Evolutionary conservation across 2,888 invertebrate genomes (phyloP), one percentile per base, ranked within the genome.

Genomic region (Troides oblongomaculatus): DNA sequence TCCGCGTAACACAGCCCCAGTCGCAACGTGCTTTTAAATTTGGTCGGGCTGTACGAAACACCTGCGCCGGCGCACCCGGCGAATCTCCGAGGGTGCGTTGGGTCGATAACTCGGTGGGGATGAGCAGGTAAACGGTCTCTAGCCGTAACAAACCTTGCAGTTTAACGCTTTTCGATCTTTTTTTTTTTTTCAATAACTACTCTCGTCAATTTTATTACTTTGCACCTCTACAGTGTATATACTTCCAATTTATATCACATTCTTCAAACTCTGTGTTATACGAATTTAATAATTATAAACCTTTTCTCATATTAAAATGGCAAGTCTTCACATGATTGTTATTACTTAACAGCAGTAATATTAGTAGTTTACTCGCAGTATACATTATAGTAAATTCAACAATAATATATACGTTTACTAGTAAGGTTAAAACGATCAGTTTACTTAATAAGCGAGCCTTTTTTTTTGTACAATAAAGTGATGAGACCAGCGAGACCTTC

Each of bases 11-110:
- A 59, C 30, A 12, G n/a, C 17, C 4, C 21, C 12, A 23, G 36
- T 23, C 56, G 21, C 17, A 17, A 12, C 5, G 21, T 17, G 50
- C 23, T 53, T 25, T 25, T 39, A 59, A 70, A 72, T 70, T 71
- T 62, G 58, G 71, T 58, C 56, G 39, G 53, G 17, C 63, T 39
- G 43, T 64, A 62, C 23, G 23, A 74, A 74, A 84, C 91, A 91
- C 90, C 91, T 90, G 91, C 91, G 86, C 81, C 4, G 61, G 53
- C 18, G 81, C 82, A 89, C 89, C 88, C 89, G 90, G 89, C 89
- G 85, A 87, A 87, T 88, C 87, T 85, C 88, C 81, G 85, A 89
- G 90, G 90, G 90, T 88, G 90, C 89, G 78, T 61, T 39, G 62
- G 66, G 58, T 23, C 58, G 21, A 23, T 23, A 61, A 73, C 62